Evolutionary conservation across 1,140 invertebrate species (phyloP), one percentile per base, ranked within the genome.

Genomic region (Drosophila nannoptera): DNA sequence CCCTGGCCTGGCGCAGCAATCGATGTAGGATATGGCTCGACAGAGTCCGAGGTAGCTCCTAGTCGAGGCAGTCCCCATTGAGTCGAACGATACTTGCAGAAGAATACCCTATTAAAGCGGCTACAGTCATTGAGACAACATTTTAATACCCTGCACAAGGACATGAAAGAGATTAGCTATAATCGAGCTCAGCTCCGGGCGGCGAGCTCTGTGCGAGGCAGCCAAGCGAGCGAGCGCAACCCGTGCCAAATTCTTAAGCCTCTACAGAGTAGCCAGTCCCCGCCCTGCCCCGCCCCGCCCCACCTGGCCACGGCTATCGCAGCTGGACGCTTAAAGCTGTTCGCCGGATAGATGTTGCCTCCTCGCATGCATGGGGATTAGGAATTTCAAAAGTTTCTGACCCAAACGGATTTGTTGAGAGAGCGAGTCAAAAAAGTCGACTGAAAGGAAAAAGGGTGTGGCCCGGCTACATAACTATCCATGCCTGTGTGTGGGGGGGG

Each of bases 361-460:
- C 22, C 22, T 68, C 49, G 53, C 63, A 66, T 73, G 65, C 69
- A 80, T 53, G 80, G 66, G 81, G 81, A 84, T 84, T 84, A 86
- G 69, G 73, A 84, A 80, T 84, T 84, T 84, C 77, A 84, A 84
- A 84, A 84, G 76, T 84, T 84, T 84, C 53, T 84, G 81, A 84
- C 80, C 80, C 80, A 84, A 86, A 84, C 73, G 80, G 81, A 75
- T 86, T 84, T 80, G 54, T 43, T n/a, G n/a, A 40, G 29, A 55
- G 58, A 33, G 7, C 5, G 50, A 48, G 2, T 42, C 43, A 43
- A 16, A 22, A 48, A 29, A 16, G 49, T 38, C 40, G 29, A 35
- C 29, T 14, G 1, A 12, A 32, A 36, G 31, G 14, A 14, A 46
- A 50, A 11, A 14, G 22, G 40, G n/a, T 22, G 33, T 43, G 60